Percentiles rank a stretch among this genome's conserved stretches.
phyloP scores from a whole-genome alignment of 1,140 invertebrate species.

The Asbolus verrucosus region DNA sequence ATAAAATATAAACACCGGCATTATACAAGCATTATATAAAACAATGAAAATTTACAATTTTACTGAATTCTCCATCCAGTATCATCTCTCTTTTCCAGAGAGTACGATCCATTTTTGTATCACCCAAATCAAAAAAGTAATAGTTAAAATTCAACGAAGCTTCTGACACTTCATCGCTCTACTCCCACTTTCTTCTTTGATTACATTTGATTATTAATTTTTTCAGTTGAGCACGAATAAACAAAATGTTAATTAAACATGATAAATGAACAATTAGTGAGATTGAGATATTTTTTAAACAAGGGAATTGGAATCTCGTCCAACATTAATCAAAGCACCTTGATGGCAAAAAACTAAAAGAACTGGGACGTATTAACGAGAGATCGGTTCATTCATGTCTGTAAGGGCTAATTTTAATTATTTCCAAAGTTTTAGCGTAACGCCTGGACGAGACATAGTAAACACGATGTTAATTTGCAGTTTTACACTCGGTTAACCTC shows the following conservation, averaged over 20 bases:
- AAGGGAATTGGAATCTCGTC: conserved; percentile 8
- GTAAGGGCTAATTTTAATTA: conserved; percentile 42
- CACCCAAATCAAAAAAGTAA: no score
- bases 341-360: neutral
- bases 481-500: conserved; percentile 49
- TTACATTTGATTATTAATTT: conserved; percentile 23
- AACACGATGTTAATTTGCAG: conserved; percentile 55
- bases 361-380: conserved; percentile 6
- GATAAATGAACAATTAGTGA: conserved; percentile 39
- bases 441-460: conserved; percentile 47
- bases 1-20: no score
- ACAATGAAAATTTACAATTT: no score
- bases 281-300: conserved; percentile 37
- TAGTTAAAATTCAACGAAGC: no score
- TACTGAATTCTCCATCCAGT: no score
- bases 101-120: neutral
- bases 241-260: conserved; percentile 35
- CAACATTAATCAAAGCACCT: conserved; percentile 34
- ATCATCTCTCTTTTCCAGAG: no score
- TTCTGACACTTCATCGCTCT: no score
- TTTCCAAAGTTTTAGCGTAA: conserved; percentile 40
- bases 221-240: conserved; percentile 6
- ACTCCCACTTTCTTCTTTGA: conserved; percentile 2
- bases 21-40: no score
- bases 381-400: conserved; percentile 51